phyloP scores from a whole-genome alignment of 2,888 invertebrate genomes.

The Metopia argyrocephala region DNA sequence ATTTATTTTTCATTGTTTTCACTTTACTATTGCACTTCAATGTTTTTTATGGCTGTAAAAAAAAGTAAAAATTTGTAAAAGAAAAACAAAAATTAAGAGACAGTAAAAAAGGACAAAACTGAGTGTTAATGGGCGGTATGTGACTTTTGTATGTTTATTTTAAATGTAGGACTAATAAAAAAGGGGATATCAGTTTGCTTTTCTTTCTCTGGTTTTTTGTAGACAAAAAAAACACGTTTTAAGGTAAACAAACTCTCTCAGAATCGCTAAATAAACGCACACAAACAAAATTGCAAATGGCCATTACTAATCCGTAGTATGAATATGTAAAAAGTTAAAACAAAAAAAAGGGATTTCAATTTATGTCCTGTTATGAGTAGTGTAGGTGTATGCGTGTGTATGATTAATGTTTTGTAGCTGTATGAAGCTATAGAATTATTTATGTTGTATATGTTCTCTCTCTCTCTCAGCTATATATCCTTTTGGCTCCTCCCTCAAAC shows the following conservation, averaged over 20 bases:
- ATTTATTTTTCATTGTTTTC: neutral
- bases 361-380: neutral
- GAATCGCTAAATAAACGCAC: neutral
- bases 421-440: constrained; percentile 57
- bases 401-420: constrained; percentile 35
- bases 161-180: constrained; percentile 16
- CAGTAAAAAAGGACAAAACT: constrained; percentile 51
- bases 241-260: constrained; percentile 23
- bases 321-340: no score
- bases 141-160: constrained; percentile 52
- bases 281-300: no score
- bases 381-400: neutral
- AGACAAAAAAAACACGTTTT: neutral
- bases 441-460: constrained; percentile 4
- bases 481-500: constrained; percentile 13
- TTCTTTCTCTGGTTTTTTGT: neutral
- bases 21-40: neutral
- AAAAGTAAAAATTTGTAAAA: neutral
- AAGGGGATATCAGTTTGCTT: neutral
- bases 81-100: neutral
- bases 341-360: neutral
- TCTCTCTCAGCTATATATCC: neutral
- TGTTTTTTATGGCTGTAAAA: neutral
- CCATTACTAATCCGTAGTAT: no score
- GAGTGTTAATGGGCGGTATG: constrained; percentile 67